These are phyloP conservation scores for Bettongia penicillata DNA, from an alignment of 2,113 vertebrate genomes.

Conservation along the genomic window DNA sequence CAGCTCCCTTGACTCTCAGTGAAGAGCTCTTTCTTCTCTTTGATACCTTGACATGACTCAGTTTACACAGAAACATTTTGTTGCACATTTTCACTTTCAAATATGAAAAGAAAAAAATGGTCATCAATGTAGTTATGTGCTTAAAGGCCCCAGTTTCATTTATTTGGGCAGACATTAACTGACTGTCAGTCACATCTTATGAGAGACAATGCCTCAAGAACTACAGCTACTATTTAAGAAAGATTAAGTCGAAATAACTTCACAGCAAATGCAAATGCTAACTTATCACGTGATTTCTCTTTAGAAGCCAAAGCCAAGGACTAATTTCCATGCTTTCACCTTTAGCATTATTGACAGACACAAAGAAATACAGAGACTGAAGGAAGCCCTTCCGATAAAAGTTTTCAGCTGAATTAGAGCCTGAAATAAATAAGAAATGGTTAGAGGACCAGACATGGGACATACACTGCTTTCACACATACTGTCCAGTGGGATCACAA, in stretches of 20 bases:
- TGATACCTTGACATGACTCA: background rate
- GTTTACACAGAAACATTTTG: background rate
- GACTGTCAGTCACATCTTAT: background rate
- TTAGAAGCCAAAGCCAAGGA: background rate
- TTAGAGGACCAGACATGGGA: background rate
- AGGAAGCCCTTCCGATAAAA: background rate
- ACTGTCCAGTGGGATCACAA: background rate
- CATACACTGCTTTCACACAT: background rate
- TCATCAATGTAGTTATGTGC: background rate
- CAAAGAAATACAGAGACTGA: background rate
- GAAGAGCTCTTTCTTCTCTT: background rate
- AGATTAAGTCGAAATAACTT: background rate
- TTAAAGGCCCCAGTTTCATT: background rate
- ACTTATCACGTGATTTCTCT: background rate
- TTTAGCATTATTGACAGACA: background rate
- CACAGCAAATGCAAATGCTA: conserved; percentile 10
- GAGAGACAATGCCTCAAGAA: conserved; percentile 38
- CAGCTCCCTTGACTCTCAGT: background rate
- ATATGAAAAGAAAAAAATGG: conserved; percentile 9
- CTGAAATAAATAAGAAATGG: background rate
- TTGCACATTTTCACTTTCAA: background rate
- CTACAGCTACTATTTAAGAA: conserved; percentile 44
- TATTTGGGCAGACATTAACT: conserved; percentile 38
- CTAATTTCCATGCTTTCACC: background rate
- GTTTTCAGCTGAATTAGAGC: background rate